Evolutionary conservation across 2,797 vertebrate genomes (phyloP), one percentile per base, ranked within the genome.

Genomic region (Crenuchus spilurus): DNA sequence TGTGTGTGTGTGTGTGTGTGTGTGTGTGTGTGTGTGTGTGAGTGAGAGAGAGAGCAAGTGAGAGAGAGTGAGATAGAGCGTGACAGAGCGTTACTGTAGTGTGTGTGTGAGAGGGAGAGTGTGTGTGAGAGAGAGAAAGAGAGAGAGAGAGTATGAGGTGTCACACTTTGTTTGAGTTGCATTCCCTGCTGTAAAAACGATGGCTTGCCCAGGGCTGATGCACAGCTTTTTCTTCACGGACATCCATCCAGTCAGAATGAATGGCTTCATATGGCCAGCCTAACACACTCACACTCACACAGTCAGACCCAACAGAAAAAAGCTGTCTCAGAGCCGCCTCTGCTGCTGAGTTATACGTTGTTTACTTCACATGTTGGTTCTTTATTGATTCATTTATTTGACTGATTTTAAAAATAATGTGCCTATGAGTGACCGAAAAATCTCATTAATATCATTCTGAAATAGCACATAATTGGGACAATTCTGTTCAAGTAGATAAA

Each of bases 201-300:
- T 65, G 26, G 20, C 18, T 55, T 18, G 60, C 70, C 26, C 13
- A 64, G 70, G 49, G 60, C 60, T 44, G 51, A 44, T 46, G 48
- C 61, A 42, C 22, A 28, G 28, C 37, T 44, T 28, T 51, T 65
- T 33, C 39, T 51, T 22, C 41, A 11, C 39, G 22, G 10, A 60
- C 44, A 44, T 54, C 55, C 58, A 52, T 69, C 64, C 65, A 42
- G 46, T 26, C 62, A 37, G 20, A 74, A 73, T 39, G n/a, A 72
- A 64, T 33, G 60, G 26, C 60, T 35, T 65, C 58, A 54, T 42
- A 30, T 42, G 8, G 7, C 61, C 13, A 4, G 41, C 6, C 61
- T 46, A 44, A 46, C 42, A 20, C 31, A 8, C 49, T 37, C 58
- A 16, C 51, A 7, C 33, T 18, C 39, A 14, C 58, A 20, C 26